Base-by-base conservation (phyloP, 1,140 invertebrate species). In the Physella acuta region DNA sequence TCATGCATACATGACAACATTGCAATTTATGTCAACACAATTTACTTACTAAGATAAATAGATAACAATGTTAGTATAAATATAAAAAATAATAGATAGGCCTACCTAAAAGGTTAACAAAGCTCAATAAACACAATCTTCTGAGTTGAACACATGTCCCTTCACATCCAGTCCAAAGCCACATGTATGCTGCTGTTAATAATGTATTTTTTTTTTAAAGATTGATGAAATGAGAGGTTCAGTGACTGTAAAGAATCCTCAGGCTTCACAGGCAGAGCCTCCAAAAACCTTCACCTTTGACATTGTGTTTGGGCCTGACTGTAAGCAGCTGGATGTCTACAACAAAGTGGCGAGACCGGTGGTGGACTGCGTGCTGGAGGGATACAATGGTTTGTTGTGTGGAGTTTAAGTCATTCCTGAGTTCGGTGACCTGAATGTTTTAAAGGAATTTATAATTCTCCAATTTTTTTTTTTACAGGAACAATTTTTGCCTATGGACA, bases 401-500 rank as follows among this genome's bases (percentile, higher is more conserved):
- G n/a, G 5, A 4, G 33, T 8, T 30, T 20, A 17, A 37, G 20
- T 3, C 4, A 36, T 3, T 4, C 16, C 34, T 30, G 0, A 37
- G 34, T n/a, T 24, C 30, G 3, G 16, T 37, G 2, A 1, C 3
- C 2, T 16, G 14, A 37, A 0, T 36, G 34, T 51, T n/a, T 28
- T 14, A 65, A 4, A 24, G 44, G 24, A 28, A 55, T 51, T 20
- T 44, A 17, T 65, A 14, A 0, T 2, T 49, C n/a, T 49, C 33
- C n/a, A 20, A 24, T 51, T 66, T 3, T 37, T 3, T 58, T 28
- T 16, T 14, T 44, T 59, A 66, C 76, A 83, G 84, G 96, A 82
- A 99, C 97, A 0, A 94, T 99, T 39, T 99, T 99, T 89, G 97
- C 95, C 0, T 99, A 99, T 88, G 97, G 97, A 2, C 97, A 98